Conservation (phyloP, 1,140 invertebrate genomes). For the Phenacoccus solenopsis region DNA sequence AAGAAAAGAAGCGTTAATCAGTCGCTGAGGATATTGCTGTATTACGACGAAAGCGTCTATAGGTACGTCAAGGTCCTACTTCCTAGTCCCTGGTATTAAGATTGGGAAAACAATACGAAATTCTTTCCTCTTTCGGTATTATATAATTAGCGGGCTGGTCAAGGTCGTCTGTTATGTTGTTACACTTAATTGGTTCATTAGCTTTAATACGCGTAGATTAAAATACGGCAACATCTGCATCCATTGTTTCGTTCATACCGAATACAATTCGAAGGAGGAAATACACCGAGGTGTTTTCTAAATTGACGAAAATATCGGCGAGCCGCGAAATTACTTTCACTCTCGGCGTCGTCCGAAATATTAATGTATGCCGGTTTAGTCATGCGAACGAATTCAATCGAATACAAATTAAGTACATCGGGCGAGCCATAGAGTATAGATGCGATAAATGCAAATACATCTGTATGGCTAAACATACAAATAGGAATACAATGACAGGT, state of each 20-base stretch:
- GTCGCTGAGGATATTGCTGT: constrained; percentile 71
- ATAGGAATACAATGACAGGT: not conserved
- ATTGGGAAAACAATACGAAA: too few species aligned
- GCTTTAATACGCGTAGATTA: constrained; percentile 3
- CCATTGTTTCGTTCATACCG: not conserved
- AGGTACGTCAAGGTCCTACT: too few species aligned
- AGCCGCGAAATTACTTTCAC: not conserved
- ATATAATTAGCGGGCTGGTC: not conserved
- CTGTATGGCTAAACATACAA: not conserved
- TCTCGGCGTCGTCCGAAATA: not conserved
- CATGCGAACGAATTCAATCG: not conserved
- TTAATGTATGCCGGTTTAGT: not conserved
- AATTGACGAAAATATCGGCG: not conserved
- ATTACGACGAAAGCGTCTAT: constrained; percentile 80
- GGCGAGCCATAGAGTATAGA: not conserved
- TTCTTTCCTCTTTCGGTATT: not conserved
- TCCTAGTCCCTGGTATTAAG: too few species aligned
- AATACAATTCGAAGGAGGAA: not conserved
- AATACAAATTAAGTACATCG: not conserved
- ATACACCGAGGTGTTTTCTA: not conserved
- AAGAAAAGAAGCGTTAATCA: constrained; percentile 74
- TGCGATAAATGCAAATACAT: too few species aligned
- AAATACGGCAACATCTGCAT: not conserved
- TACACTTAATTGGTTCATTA: not conserved
- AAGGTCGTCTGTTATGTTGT: not conserved